Conservation (phyloP, 1,140 invertebrate species). For the Listronotus oregonensis region DNA sequence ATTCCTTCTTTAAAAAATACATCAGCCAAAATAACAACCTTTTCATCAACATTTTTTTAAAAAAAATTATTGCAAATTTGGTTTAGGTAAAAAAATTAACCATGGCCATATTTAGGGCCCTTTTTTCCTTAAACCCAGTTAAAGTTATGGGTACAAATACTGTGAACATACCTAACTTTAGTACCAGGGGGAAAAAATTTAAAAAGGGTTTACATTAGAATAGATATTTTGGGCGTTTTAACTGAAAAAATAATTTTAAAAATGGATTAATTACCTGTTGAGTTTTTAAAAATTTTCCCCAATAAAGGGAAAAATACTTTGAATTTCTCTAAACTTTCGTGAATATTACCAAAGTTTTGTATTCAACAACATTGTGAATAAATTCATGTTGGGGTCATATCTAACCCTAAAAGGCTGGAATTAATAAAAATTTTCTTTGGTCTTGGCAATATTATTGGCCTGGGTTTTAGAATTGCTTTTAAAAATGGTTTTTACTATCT, state of each 20-base stretch:
- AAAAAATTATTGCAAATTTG: slow-evolving; percentile 50
- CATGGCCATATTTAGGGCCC: slow-evolving; percentile 46
- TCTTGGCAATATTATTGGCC: not conserved
- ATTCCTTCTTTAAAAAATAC: slow-evolving; percentile 25
- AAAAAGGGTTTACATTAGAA: slow-evolving; percentile 25
- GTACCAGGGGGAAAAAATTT: slow-evolving; percentile 50
- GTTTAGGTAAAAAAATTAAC: slow-evolving; percentile 48
- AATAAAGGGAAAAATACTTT: slow-evolving; percentile 13
- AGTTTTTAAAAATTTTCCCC: slow-evolving; percentile 6
- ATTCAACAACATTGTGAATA: not conserved
- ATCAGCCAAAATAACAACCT: slow-evolving; percentile 44
- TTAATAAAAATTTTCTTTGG: slow-evolving; percentile 1
- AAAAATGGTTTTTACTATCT: no score
- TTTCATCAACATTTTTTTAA: slow-evolving; percentile 28
- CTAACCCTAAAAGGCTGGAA: not conserved
- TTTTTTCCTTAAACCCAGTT: slow-evolving; percentile 46
- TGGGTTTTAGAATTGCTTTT: no score
- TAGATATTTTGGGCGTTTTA: slow-evolving; percentile 10
- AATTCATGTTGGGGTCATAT: not conserved
- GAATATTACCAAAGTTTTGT: slow-evolving; percentile 6
- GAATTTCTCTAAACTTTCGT: slow-evolving; percentile 11
- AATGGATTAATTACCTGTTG: slow-evolving; percentile 22
- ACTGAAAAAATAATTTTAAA: slow-evolving; percentile 7
- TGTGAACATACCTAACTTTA: slow-evolving; percentile 32
- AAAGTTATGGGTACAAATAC: slow-evolving; percentile 48